phyloP scores from a whole-genome alignment of 2,797 vertebrate genomes.

The Xenops minutus region DNA sequence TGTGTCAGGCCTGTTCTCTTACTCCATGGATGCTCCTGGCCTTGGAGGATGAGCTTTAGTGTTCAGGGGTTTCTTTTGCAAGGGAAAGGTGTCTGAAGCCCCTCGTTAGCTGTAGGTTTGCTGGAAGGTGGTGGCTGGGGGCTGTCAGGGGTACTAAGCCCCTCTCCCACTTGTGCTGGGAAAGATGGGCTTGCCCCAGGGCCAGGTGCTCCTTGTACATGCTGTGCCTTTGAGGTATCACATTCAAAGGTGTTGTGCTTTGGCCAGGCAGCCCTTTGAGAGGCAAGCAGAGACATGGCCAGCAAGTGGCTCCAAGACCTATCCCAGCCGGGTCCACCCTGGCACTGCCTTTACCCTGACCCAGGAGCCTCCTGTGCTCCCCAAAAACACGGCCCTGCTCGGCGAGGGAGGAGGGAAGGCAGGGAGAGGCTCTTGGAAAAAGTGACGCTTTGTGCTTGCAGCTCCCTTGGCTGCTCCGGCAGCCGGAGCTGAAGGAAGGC shows the following conservation, averaged over 20 bases:
- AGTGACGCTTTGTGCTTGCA: slow-evolving; percentile 26
- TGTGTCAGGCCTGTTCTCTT: slow-evolving; percentile 9
- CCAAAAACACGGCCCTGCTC: fast-evolving
- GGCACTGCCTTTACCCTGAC: neutral
- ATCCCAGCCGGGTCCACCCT: fast-evolving
- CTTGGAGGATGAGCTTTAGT: neutral
- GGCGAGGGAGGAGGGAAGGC: neutral
- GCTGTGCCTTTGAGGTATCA: fast-evolving
- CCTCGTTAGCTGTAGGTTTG: neutral
- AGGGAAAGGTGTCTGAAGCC: neutral
- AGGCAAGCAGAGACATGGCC: fast-evolving
- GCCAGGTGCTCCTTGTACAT: fast-evolving
- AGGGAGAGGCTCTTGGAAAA: slow-evolving; percentile 34
- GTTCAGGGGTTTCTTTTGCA: neutral
- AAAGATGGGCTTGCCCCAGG: fast-evolving
- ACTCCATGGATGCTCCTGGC: neutral
- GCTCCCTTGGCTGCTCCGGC: neutral
- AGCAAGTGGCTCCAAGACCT: fast-evolving
- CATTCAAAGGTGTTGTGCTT: neutral
- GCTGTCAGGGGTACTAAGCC: neutral
- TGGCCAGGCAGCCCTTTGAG: neutral
- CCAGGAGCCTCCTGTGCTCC: neutral
- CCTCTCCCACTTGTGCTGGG: neutral
- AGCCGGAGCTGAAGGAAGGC: neutral
- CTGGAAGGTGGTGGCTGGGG: neutral